Conservation (phyloP, 1,140 invertebrate genomes). For the Drosophila murphyi region DNA sequence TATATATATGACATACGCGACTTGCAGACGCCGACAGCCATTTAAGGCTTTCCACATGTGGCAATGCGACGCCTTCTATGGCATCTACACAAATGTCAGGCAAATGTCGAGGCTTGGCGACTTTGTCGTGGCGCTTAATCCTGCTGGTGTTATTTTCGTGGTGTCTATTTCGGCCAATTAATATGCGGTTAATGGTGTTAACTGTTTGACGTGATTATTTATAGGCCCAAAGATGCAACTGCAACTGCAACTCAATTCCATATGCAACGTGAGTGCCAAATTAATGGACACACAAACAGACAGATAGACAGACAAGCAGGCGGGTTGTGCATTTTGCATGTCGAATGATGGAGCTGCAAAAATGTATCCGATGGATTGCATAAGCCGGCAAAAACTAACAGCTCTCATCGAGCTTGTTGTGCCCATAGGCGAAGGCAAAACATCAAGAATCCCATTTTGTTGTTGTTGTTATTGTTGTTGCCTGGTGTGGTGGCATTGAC, state of each 20-base stretch:
- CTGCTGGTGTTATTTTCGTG: slow-evolving; percentile 31
- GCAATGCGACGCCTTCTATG: slow-evolving; percentile 48
- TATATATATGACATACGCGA: slow-evolving; percentile 38
- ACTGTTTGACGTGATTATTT: slow-evolving; percentile 76
- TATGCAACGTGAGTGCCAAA: slow-evolving; percentile 50
- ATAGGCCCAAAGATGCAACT: slow-evolving; percentile 71
- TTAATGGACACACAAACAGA: slow-evolving; percentile 40
- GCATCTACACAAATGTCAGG: slow-evolving; percentile 53
- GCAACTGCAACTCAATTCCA: slow-evolving; percentile 72
- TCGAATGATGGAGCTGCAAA: slow-evolving; percentile 54
- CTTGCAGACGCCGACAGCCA: slow-evolving; percentile 48
- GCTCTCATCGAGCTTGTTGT: slow-evolving; percentile 2
- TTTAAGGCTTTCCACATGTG: slow-evolving; percentile 49
- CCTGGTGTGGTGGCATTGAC: slow-evolving; percentile 28
- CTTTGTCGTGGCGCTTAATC: slow-evolving; percentile 47
- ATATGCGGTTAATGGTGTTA: slow-evolving; percentile 82
- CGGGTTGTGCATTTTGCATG: slow-evolving; percentile 66
- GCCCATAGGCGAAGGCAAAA: slow-evolving; percentile 22
- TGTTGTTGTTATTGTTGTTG: not conserved
- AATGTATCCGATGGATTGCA: slow-evolving; percentile 72
- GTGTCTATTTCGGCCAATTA: slow-evolving; percentile 81
- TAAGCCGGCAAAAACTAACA: slow-evolving; percentile 57
- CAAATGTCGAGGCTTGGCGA: slow-evolving; percentile 59
- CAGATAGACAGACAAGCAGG: slow-evolving; percentile 11
- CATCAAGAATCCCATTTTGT: slow-evolving; percentile 1